Evolutionary conservation across 1,140 invertebrate genomes (phyloP).

Genomic region (Callitettix versicolor): DNA sequence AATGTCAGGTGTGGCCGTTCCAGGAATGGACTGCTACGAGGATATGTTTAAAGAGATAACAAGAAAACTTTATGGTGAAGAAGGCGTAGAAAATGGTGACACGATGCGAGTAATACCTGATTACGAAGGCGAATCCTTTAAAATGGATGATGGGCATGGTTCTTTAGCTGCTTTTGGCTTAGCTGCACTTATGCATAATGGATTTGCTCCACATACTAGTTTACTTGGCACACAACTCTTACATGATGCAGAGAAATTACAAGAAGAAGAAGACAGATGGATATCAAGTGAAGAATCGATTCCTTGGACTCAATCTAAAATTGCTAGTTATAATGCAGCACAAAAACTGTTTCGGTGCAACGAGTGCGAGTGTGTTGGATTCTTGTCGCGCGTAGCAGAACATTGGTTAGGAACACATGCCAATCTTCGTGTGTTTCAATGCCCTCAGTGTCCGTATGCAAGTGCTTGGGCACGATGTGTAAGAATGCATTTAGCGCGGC

Average conservation of each 20-base stretch:
- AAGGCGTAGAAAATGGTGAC: slow-evolving; percentile 41
- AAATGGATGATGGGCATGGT: slow-evolving; percentile 51
- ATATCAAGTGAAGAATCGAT: slow-evolving; percentile 53
- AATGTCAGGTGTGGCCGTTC: neutral
- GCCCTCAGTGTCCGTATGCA: slow-evolving; percentile 59
- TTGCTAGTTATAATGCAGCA: slow-evolving; percentile 57
- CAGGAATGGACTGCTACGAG: slow-evolving; percentile 48
- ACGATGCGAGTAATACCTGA: slow-evolving; percentile 33
- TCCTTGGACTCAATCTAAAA: slow-evolving; percentile 56
- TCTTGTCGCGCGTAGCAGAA: slow-evolving; percentile 65
- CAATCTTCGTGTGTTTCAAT: slow-evolving; percentile 58
- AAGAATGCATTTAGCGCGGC: slow-evolving; percentile 55
- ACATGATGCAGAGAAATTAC: slow-evolving; percentile 4
- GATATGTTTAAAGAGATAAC: slow-evolving; percentile 82
- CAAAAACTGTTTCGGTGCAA: slow-evolving; percentile 63
- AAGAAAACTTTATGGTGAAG: slow-evolving; percentile 78
- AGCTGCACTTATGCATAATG: slow-evolving; percentile 59
- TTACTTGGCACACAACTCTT: neutral
- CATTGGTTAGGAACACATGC: slow-evolving; percentile 76
- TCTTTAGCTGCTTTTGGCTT: slow-evolving; percentile 51
- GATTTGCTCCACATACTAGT: slow-evolving; percentile 42
- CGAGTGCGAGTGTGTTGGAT: slow-evolving; percentile 67
- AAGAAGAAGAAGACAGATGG: slow-evolving; percentile 42
- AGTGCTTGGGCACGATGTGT: slow-evolving; percentile 65
- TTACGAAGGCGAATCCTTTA: slow-evolving; percentile 33